phyloP scores from a whole-genome alignment of 2,113 vertebrate genomes.

The Addax nasomaculatus region DNA sequence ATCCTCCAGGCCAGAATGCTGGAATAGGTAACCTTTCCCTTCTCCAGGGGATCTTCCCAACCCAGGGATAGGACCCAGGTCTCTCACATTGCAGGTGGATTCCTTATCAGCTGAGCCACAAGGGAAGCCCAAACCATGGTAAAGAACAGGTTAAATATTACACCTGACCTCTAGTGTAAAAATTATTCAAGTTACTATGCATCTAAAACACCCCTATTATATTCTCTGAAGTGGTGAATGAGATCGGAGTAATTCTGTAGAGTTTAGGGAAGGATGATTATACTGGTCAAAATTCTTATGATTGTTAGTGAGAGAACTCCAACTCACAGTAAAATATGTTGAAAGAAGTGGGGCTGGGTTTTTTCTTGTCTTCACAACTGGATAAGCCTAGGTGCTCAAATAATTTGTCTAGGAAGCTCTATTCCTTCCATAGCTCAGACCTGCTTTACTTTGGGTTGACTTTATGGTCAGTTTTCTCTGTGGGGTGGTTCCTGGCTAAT shows the following conservation, averaged over 20 bases:
- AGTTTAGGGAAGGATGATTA: neutral
- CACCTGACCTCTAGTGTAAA: neutral
- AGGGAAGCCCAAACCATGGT: neutral
- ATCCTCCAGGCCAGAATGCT: neutral
- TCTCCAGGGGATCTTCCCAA: neutral
- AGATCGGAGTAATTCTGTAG: neutral
- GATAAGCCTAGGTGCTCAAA: neutral
- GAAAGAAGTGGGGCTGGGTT: neutral
- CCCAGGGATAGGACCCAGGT: neutral
- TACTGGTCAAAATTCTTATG: neutral
- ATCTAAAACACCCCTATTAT: neutral
- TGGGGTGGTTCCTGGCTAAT: neutral
- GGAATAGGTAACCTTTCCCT: neutral
- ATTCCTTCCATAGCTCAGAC: neutral
- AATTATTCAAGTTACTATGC: neutral
- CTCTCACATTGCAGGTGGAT: neutral
- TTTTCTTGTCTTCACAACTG: neutral
- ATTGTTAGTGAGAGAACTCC: neutral
- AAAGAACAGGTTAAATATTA: neutral
- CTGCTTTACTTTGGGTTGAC: neutral
- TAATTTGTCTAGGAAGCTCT: neutral
- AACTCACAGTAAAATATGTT: neutral
- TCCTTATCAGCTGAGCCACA: neutral
- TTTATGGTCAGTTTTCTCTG: neutral
- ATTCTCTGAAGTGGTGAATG: neutral